Evolutionary conservation across 2,797 vertebrate genomes (phyloP).

Genomic region (Tapera naevia): DNA sequence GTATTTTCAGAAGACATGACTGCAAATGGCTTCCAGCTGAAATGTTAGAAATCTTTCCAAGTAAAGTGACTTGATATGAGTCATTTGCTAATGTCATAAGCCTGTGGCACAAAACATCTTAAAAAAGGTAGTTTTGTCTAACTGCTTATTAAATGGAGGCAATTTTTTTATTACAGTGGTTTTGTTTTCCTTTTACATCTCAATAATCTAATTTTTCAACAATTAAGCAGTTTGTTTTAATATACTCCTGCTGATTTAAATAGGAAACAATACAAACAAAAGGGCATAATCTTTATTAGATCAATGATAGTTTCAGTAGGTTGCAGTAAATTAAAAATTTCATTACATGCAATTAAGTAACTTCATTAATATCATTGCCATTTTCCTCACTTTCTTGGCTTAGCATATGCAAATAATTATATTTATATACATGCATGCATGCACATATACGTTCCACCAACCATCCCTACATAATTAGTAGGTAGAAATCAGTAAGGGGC

Average conservation of each 20-base stretch:
- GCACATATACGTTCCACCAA: neutral
- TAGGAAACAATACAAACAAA: conserved; percentile 69
- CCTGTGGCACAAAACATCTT: conserved; percentile 53
- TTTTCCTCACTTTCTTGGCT: conserved; percentile 43
- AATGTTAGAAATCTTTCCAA: conserved; percentile 36
- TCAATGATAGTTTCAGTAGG: conserved; percentile 64
- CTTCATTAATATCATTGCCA: conserved; percentile 66
- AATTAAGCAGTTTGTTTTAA: conserved; percentile 67
- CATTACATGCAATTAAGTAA: conserved; percentile 67
- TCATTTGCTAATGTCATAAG: conserved; percentile 59
- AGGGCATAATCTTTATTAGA: conserved; percentile 67
- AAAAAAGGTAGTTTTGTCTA: conserved; percentile 40
- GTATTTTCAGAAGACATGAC: neutral
- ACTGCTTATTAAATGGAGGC: conserved; percentile 60
- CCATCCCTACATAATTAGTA: neutral
- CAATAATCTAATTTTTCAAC: conserved; percentile 64
- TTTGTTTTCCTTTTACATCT: conserved; percentile 54
- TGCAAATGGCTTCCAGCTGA: conserved; percentile 22
- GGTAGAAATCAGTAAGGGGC: neutral
- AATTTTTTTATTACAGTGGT: conserved; percentile 53
- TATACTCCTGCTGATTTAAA: conserved; percentile 67
- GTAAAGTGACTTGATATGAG: conserved; percentile 20
- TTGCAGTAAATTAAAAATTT: conserved; percentile 67
- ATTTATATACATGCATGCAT: neutral
- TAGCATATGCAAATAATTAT: conserved; percentile 59